These are phyloP conservation scores for Cynoglossus semilaevis DNA, from an alignment of 2,113 vertebrate species.

Conservation along the genomic window DNA sequence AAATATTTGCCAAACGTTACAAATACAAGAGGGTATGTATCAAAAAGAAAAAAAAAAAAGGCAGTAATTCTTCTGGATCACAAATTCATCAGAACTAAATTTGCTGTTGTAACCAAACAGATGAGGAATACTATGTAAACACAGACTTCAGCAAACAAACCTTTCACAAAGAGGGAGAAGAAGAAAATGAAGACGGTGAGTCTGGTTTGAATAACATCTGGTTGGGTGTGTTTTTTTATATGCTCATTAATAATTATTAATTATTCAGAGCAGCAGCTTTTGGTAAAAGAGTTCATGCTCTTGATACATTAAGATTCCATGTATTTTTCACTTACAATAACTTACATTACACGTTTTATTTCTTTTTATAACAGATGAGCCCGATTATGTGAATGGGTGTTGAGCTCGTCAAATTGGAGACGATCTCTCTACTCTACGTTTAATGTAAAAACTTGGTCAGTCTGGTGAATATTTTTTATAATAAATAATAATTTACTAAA, in stretches of 20 bases:
- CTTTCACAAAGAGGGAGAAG: background rate
- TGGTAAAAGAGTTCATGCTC: too few relatives aligned
- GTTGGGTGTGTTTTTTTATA: background rate
- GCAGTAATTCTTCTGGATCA: background rate
- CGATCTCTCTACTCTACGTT: too few relatives aligned
- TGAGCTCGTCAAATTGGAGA: background rate
- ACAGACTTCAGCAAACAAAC: slow-evolving; percentile 8
- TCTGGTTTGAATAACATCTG: background rate
- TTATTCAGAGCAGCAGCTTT: too few relatives aligned
- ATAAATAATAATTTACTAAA: too few relatives aligned
- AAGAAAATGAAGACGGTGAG: slow-evolving; percentile 5
- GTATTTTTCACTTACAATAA: too few relatives aligned
- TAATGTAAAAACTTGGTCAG: too few relatives aligned
- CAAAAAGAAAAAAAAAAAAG: background rate
- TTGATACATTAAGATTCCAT: too few relatives aligned
- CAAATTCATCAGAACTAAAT: background rate
- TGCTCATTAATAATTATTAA: background rate
- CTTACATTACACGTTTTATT: too few relatives aligned
- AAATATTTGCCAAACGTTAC: slow-evolving; percentile 17
- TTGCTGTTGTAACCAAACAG: slow-evolving; percentile 30
- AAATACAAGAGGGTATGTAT: slow-evolving; percentile 16
- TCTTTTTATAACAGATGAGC: slow-evolving; percentile 2
- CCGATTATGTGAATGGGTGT: slow-evolving; percentile 47
- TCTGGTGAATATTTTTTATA: too few relatives aligned
- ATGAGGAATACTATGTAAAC: slow-evolving; percentile 60